Evolutionary conservation across 2,797 vertebrate genomes (phyloP).

Genomic region (Crocidura indochinensis): DNA sequence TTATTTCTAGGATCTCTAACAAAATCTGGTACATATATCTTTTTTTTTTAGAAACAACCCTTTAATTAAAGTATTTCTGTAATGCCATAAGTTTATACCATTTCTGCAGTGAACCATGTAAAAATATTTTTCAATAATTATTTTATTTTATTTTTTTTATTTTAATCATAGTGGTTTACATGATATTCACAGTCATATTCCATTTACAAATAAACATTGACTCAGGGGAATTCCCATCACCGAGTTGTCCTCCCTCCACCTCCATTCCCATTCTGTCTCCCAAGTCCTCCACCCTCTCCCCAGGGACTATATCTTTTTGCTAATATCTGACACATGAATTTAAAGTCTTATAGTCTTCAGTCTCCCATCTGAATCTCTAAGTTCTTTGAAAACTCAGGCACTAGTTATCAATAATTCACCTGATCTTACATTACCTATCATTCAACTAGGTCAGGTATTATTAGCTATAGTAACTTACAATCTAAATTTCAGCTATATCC

Average conservation of each 20-base stretch:
- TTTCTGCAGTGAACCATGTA: slow-evolving; percentile 18
- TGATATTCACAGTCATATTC: no score
- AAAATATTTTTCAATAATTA: slow-evolving; percentile 49
- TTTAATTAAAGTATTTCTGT: slow-evolving; percentile 42
- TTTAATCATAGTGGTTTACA: no score
- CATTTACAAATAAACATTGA: no score
- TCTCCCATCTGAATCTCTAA: not conserved
- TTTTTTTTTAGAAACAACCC: slow-evolving; percentile 14
- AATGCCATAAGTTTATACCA: not conserved
- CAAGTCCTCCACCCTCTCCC: no score
- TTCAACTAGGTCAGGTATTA: not conserved
- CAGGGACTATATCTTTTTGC: no score
- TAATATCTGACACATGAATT: not conserved
- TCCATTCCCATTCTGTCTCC: no score
- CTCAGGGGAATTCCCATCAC: no score
- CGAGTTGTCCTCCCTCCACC: no score
- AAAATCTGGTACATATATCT: not conserved
- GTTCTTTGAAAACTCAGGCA: not conserved
- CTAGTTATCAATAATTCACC: not conserved
- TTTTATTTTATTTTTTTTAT: no score
- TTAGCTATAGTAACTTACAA: not conserved
- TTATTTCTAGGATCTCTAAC: not conserved
- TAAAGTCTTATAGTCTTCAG: not conserved
- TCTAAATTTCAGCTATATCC: not conserved
- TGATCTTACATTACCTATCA: not conserved